Percentiles rank a stretch among this genome's conserved stretches.
Conservation (phyloP, 2,888 invertebrate genomes). For the Hipparchia sbordonii region DNA sequence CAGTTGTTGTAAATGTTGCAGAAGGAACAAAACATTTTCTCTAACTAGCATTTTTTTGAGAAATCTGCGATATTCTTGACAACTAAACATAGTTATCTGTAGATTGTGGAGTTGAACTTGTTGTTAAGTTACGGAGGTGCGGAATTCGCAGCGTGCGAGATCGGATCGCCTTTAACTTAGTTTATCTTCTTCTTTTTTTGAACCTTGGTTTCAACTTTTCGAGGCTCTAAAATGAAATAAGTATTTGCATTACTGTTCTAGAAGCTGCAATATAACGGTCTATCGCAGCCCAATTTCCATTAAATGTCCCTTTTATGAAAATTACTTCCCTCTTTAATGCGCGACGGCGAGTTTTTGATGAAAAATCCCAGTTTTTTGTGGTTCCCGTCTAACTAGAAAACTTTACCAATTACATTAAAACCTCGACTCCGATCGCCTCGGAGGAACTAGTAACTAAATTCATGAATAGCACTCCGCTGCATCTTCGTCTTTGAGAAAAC, state of each 20-base stretch:
- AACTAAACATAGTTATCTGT: too few species aligned
- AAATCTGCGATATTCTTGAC: too few species aligned
- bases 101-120: too few species aligned
- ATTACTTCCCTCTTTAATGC: constrained; percentile 15
- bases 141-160: too few species aligned
- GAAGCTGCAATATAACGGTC: background rate
- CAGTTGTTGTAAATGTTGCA: too few species aligned
- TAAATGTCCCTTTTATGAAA: constrained; percentile 20
- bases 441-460: constrained; percentile 34
- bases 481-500: constrained; percentile 23
- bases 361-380: constrained; percentile 13
- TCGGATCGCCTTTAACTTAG: too few species aligned
- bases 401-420: constrained; percentile 37
- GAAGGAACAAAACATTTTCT: too few species aligned
- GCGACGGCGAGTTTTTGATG: constrained; percentile 9
- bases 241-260: background rate
- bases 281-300: constrained; percentile 13
- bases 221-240: background rate
- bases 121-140: too few species aligned
- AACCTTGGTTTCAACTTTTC: background rate
- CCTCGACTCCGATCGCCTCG: constrained; percentile 26
- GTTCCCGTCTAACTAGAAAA: constrained; percentile 20
- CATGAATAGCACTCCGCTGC: constrained; percentile 31
- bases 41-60: too few species aligned
- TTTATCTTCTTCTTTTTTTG: background rate